phyloP scores from a whole-genome alignment of 2,888 invertebrate species.

The Apamea epomidion region DNA sequence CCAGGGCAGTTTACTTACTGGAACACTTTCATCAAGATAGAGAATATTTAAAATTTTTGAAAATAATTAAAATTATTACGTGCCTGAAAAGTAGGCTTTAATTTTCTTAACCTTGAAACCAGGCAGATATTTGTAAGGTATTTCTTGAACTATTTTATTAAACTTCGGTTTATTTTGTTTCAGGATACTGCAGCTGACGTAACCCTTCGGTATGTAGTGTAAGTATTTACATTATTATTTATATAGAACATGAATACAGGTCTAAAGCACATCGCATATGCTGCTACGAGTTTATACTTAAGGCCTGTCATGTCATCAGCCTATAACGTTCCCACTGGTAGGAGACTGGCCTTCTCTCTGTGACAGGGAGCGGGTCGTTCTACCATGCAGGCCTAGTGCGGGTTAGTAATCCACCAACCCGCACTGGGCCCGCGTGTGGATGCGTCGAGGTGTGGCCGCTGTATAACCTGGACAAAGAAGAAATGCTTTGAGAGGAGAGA shows the following conservation, averaged over 20 bases:
- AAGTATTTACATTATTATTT: conserved; percentile 57
- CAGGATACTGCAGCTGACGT: conserved; percentile 60
- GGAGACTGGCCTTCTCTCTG: neutral
- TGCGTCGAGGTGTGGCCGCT: too few relatives aligned
- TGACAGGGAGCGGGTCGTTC: neutral
- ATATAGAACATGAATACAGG: neutral
- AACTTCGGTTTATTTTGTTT: conserved; percentile 56
- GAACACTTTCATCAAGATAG: neutral
- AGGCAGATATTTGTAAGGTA: neutral
- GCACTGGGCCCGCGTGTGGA: too few relatives aligned
- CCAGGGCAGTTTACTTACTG: neutral
- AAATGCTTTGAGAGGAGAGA: too few relatives aligned
- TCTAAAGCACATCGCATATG: neutral
- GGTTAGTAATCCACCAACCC: neutral
- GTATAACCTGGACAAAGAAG: too few relatives aligned
- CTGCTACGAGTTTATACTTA: neutral
- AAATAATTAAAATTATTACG: too few relatives aligned
- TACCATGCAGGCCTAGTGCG: neutral
- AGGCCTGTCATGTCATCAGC: neutral
- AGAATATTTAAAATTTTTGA: neutral
- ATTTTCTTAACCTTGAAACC: neutral
- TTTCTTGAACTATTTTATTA: neutral
- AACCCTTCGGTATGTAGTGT: conserved; percentile 71
- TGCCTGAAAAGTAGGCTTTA: neutral
- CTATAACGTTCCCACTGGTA: neutral